Percentiles rank a stretch among this genome's conserved stretches.
phyloP scores from a whole-genome alignment of 2,888 invertebrate species.

The Nomada fabriciana region DNA sequence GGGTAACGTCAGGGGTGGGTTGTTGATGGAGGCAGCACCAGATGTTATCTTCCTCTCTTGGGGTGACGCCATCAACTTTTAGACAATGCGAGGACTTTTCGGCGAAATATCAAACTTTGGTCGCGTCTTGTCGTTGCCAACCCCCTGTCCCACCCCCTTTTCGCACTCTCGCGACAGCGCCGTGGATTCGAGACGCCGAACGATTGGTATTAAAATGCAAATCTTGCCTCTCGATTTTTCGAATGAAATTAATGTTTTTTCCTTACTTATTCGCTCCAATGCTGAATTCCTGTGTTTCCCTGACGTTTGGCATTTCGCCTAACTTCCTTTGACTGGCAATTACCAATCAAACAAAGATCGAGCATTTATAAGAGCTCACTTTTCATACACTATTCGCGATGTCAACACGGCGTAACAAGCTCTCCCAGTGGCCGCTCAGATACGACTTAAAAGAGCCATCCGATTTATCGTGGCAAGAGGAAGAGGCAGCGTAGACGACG shows the following conservation, averaged over 20 bases:
- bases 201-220: slow-evolving; percentile 75
- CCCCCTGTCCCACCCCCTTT: not conserved
- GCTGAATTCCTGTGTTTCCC: too few relatives aligned
- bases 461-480: slow-evolving; percentile 43
- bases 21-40: slow-evolving; percentile 82
- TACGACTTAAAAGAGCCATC: slow-evolving; percentile 65
- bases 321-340: not conserved
- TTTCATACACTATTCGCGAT: not conserved
- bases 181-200: slow-evolving; percentile 42
- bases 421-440: slow-evolving; percentile 50
- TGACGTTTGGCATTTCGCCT: too few relatives aligned
- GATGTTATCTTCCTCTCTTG: slow-evolving; percentile 81
- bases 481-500: slow-evolving; percentile 14
- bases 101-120: slow-evolving; percentile 80
- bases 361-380: slow-evolving; percentile 3
- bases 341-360: not conserved
- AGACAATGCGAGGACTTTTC: slow-evolving; percentile 82
- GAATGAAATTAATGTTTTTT: too few relatives aligned
- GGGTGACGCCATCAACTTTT: slow-evolving; percentile 81
- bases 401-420: slow-evolving; percentile 35
- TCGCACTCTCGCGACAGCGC: slow-evolving; percentile 13
- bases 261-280: not conserved
- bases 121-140: slow-evolving; percentile 72
- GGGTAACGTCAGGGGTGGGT: slow-evolving; percentile 71
- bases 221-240: slow-evolving; percentile 51